Percentiles rank a stretch among this genome's conserved stretches.
Conservation (phyloP, 2,113 vertebrate genomes). For the Uria aalge region DNA sequence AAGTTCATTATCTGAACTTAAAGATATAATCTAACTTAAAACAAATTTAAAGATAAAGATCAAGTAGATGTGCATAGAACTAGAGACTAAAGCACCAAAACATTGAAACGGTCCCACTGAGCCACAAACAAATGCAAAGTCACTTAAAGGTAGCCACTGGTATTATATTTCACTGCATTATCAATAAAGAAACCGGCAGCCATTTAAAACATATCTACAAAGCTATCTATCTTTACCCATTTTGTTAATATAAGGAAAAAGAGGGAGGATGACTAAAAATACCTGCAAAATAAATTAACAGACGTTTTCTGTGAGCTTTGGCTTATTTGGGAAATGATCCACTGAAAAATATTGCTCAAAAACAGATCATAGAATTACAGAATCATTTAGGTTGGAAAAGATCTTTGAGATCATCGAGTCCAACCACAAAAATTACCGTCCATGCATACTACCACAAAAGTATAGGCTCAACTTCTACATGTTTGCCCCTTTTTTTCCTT, state of each 20-base stretch:
- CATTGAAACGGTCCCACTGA: neutral
- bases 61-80: neutral
- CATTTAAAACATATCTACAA: neutral
- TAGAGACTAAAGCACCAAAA: neutral
- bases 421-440: neutral
- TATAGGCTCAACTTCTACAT: neutral
- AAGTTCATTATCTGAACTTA: neutral
- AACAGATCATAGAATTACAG: neutral
- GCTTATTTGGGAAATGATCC: neutral
- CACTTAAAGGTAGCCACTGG: neutral
- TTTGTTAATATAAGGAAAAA: neutral
- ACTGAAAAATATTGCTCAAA: neutral
- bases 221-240: neutral
- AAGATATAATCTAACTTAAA: neutral
- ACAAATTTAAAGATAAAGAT: neutral
- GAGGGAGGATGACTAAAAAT: neutral
- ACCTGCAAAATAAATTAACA: neutral
- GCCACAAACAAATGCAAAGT: neutral
- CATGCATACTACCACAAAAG: neutral
- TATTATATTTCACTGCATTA: neutral
- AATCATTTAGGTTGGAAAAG: neutral
- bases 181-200: neutral
- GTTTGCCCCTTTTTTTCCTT: neutral
- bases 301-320: neutral
- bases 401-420: neutral